A percentile compares a stretch with the other conserved stretches of the same genome.
These are phyloP conservation scores for Triplophysa rosa DNA, from an alignment of 2,113 vertebrate species.

Conservation along the genomic window DNA sequence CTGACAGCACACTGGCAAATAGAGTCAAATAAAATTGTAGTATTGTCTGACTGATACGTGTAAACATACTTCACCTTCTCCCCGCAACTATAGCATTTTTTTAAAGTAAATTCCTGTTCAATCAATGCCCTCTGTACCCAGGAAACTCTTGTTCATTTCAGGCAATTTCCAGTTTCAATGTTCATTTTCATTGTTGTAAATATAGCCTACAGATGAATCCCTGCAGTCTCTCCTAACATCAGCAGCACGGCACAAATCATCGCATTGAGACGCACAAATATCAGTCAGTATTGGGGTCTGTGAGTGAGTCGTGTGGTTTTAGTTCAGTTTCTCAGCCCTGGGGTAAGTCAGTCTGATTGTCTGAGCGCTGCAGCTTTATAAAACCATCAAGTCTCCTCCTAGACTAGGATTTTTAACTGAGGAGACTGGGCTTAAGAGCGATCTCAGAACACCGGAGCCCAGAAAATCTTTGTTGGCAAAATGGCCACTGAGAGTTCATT, in stretches of 20 bases:
- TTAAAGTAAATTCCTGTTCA: not conserved
- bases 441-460: not conserved
- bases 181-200: not conserved
- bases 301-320: not conserved
- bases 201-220: not conserved
- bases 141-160: not conserved
- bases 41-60: not conserved
- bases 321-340: conserved; percentile 11
- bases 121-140: not conserved
- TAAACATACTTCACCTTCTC: not conserved
- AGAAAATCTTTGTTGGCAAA: not conserved
- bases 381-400: not conserved
- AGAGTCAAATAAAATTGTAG: not conserved
- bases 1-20: not conserved
- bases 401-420: conserved; percentile 2
- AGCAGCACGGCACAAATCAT: conserved; percentile 25
- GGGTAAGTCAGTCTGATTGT: conserved; percentile 37
- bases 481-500: not conserved
- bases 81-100: not conserved
- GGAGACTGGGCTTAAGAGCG: not conserved
- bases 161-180: not conserved
- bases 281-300: not conserved
- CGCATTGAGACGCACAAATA: not conserved
- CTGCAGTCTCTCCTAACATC: not conserved
- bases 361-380: conserved; percentile 2